Evolutionary conservation across 2,113 vertebrate species (phyloP), one percentile per base, ranked within the genome.

Genomic region (Ceyx cyanopectus): DNA sequence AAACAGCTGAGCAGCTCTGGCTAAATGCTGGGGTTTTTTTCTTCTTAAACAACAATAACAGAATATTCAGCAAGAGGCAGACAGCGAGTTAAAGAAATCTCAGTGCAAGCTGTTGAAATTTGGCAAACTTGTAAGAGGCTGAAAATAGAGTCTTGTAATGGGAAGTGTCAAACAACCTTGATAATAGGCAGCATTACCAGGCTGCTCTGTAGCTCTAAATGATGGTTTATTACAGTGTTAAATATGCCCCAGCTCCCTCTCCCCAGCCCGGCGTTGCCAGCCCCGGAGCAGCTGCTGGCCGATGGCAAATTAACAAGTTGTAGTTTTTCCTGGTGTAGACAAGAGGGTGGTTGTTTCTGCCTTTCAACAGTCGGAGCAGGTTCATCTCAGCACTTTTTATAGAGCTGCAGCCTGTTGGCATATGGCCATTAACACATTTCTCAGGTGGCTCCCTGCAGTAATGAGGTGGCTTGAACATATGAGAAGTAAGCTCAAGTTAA

Each of bases 81-180:
- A 78, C 83, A 92, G 5, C 1, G 3, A 84, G 62, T 88, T 92
- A 89, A 94, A 92, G 93, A 93, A 96, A 88, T 68, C 80, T 94
- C 83, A 56, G 37, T 45, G 51, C 73, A 94, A 94, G 95, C 93
- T 93, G 92, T 84, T 95, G 83, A 92, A 93, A 96, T 88, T 50
- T 96, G 96, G 90, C 95, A 95, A 92, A 96, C 53, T 88, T 89
- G 61, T 78, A 84, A 96, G 81, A 1, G 0, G 77, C 86, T 95
- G 90, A 94, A 96, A 96, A 94, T 92, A 95, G 92, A 90, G 83
- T 66, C 90, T 92, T 90, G 94, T 81, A 95, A 95, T 89, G 61
- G 92, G 69, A 96, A 96, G 70, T 92, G 90, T 96, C 92, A 96
- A 96, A 90, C 95, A 95, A 89, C 92, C 77, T 95, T 84, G 92